Evolutionary conservation across 2,888 invertebrate species (phyloP).

Genomic region (Platycheirus albimanus): DNA sequence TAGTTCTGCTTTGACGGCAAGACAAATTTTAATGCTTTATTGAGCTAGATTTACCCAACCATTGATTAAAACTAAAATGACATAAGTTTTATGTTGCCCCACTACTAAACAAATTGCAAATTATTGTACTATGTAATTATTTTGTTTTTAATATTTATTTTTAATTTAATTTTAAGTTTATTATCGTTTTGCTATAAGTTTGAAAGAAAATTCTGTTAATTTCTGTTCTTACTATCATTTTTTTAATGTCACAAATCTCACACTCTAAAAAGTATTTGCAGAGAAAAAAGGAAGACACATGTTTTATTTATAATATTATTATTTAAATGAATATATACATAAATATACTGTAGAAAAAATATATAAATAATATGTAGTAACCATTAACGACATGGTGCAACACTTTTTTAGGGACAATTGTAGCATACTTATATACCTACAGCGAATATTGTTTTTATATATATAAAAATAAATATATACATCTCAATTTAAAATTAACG

Average conservation of each 20-base stretch:
- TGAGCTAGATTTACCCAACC: neutral
- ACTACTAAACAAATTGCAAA: neutral
- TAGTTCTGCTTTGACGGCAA: conserved; percentile 13
- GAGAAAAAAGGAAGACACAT: too few relatives aligned
- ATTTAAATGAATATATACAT: conserved; percentile 4
- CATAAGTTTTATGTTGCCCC: neutral
- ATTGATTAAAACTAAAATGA: neutral
- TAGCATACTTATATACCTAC: conserved; percentile 27
- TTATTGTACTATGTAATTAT: conserved; percentile 2
- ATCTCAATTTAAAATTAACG: conserved; percentile 8
- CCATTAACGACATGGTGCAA: conserved; percentile 54
- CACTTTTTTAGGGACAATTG: conserved; percentile 53
- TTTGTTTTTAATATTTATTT: conserved; percentile 20
- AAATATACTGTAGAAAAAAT: conserved; percentile 12
- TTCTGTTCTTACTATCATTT: neutral
- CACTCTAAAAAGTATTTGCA: conserved; percentile 16
- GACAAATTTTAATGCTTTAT: conserved; percentile 5
- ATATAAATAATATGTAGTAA: conserved; percentile 18
- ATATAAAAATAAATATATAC: conserved; percentile 10
- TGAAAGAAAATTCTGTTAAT: conserved; percentile 21
- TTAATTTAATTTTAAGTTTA: conserved; percentile 19
- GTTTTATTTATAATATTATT: too few relatives aligned
- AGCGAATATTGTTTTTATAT: conserved; percentile 35
- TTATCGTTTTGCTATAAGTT: conserved; percentile 16
- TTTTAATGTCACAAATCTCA: conserved; percentile 20